Evolutionary conservation across 1,140 invertebrate genomes (phyloP), one percentile per base, ranked within the genome.

Genomic region (Hycleus phaleratus): DNA sequence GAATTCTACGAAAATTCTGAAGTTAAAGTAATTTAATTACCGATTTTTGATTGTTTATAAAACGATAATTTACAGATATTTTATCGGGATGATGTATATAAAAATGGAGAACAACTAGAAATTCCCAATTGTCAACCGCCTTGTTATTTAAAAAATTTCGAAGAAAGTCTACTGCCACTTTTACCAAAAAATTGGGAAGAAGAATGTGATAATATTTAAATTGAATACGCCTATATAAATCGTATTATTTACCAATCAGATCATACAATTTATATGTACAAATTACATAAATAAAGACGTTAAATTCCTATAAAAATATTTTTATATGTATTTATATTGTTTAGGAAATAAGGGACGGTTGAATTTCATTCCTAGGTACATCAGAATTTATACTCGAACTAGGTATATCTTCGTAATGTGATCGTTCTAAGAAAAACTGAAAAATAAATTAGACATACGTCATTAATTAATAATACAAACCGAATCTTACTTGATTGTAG

Each of bases 1-100:
- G 86, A 91, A 69, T 65, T 86, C 9, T 81, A 84, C 64, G 74
- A 82, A 3, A 73, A 77, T 60, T 71, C 73, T 5, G 71, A 77
- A 71, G 73, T 81, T 4, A 77, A 78, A 67, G 78, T 81, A 67
- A 66, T 25, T 24, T 46, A 32, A 26, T 11, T 26, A 10, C 10
- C 6, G 38, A 39, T 39, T 39, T 18, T 38, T 11, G 18, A n/a
- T 26, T 26, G 3, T 45, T 45, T 9, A 2, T 24, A 46, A 52
- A 52, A 44, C 26, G 1, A 38, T 4, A 4, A 39, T 50, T 53
- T 47, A 3, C 39, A 53, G 51, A 26, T 53, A 32, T 9, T 32
- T 4, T 53, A 53, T 45, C 18, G 51, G 2, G 25, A 53, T 10
- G 51, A 48, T 48, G 38, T 26, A 25, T n/a, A 48, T 25, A 48